These are phyloP conservation scores for Campaea margaritaria DNA, from an alignment of 2,888 invertebrate genomes.

Conservation along the genomic window DNA sequence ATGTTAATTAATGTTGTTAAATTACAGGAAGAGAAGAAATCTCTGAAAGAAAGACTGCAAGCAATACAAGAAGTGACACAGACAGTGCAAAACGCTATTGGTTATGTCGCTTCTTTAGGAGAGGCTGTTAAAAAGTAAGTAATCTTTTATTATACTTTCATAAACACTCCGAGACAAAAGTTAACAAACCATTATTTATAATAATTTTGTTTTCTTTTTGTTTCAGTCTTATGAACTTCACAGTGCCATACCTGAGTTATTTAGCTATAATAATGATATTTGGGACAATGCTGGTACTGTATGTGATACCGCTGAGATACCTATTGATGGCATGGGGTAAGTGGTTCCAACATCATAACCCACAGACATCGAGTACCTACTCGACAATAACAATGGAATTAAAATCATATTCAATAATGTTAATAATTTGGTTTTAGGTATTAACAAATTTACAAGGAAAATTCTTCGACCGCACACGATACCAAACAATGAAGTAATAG, in stretches of 20 bases:
- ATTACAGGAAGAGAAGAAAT: conserved; percentile 95
- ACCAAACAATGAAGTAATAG: conserved; percentile 98
- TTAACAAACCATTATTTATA: too few species aligned
- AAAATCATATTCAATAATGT: neutral
- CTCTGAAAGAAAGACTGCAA: conserved; percentile 96
- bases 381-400: neutral
- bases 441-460: conserved; percentile 98
- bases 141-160: too few species aligned
- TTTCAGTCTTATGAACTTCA: conserved; percentile 97
- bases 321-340: conserved; percentile 96
- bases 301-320: conserved; percentile 94
- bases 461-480: conserved; percentile 96
- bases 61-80: conserved; percentile 99
- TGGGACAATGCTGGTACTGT: conserved; percentile 91
- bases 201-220: conserved; percentile 24
- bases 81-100: conserved; percentile 97
- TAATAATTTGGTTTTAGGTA: conserved; percentile 60
- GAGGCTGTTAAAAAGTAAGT: conserved; percentile 97
- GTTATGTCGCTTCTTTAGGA: conserved; percentile 96
- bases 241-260: conserved; percentile 97
- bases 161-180: too few species aligned
- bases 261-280: conserved; percentile 93
- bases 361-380: too few species aligned
- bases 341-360: conserved; percentile 31
- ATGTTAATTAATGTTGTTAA: neutral